These are phyloP conservation scores for Sinhomidia bicolor DNA, from an alignment of 2,888 invertebrate species.

Conservation along the genomic window DNA sequence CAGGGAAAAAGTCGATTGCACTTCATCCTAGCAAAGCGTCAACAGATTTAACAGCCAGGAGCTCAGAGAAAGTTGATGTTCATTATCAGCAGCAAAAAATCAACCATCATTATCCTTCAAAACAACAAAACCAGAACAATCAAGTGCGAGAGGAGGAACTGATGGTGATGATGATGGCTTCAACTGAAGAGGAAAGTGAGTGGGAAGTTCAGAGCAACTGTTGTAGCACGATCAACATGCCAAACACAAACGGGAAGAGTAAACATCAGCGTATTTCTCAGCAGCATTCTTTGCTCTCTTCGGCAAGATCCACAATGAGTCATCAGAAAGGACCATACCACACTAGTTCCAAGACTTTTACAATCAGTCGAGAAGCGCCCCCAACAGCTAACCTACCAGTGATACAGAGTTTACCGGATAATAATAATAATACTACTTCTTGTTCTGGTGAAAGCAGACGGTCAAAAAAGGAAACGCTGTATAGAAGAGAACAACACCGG, in stretches of 20 bases:
- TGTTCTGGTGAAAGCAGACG: neutral
- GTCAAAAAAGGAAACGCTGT: neutral
- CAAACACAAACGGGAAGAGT: neutral
- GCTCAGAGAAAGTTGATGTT: neutral
- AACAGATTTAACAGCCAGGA: neutral
- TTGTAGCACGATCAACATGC: neutral
- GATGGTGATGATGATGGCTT: neutral
- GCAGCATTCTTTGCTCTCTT: neutral
- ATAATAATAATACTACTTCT: neutral
- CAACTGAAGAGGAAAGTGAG: conserved; percentile 11
- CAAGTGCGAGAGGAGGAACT: neutral
- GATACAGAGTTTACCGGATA: neutral
- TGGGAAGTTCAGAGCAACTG: neutral
- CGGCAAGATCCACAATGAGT: conserved; percentile 39
- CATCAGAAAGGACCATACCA: conserved; percentile 22
- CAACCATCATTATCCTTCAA: neutral
- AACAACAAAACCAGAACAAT: neutral
- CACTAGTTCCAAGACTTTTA: conserved; percentile 46
- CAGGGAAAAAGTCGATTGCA: conserved; percentile 34
- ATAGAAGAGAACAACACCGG: neutral
- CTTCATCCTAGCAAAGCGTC: conserved; percentile 7
- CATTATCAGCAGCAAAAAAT: neutral
- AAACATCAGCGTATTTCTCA: neutral
- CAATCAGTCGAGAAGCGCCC: conserved; percentile 22
- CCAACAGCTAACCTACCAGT: conserved; percentile 49